phyloP scores from a whole-genome alignment of 1,140 invertebrate species.

The Sinella curviseta region DNA sequence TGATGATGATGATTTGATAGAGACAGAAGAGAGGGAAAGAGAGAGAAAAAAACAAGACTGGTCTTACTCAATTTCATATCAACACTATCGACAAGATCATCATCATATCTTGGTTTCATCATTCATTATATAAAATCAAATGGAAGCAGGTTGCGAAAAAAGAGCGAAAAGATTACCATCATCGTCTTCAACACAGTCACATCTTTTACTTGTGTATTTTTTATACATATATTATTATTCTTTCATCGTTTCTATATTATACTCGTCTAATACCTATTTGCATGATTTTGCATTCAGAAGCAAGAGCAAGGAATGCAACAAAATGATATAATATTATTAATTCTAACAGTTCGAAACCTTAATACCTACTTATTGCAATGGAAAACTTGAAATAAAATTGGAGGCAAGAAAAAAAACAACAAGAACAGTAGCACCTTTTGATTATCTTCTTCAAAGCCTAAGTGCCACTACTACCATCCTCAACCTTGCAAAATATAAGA shows the following conservation, averaged over 20 bases:
- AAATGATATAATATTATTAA: neutral
- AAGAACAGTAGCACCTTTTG: neutral
- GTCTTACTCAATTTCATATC: neutral
- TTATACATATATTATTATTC: too few relatives aligned
- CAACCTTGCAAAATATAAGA: neutral
- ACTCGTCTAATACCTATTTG: too few relatives aligned
- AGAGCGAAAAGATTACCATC: neutral
- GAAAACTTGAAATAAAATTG: neutral
- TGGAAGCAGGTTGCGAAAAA: constrained; percentile 16
- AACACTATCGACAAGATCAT: neutral
- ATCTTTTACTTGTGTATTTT: neutral
- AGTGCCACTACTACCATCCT: neutral
- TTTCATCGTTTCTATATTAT: too few relatives aligned
- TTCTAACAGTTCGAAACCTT: neutral
- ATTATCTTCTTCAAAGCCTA: neutral
- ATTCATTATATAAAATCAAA: neutral
- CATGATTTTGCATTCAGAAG: too few relatives aligned
- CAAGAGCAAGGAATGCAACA: neutral
- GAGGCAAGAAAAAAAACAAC: neutral
- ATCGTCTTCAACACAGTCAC: neutral
- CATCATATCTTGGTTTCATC: neutral
- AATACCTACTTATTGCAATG: neutral
- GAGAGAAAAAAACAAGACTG: neutral
- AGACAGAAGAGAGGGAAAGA: too few relatives aligned
- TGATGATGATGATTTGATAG: too few relatives aligned